Base-by-base conservation (phyloP, 2,797 vertebrate species). In the Perodicticus potto region DNA sequence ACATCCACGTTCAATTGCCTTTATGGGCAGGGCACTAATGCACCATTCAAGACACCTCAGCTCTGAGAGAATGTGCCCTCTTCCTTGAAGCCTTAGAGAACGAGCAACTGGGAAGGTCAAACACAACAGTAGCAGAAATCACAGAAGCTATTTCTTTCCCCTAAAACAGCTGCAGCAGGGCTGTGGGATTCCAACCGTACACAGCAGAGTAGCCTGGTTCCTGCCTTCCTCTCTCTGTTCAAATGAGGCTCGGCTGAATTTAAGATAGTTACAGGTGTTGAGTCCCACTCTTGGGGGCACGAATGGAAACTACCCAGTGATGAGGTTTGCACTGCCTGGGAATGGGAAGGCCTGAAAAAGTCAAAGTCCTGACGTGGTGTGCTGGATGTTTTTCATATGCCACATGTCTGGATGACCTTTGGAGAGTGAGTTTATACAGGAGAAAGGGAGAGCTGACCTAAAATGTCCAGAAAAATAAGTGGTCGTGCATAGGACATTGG, bases 381-480 rank as follows among this genome's bases (percentile, higher is more conserved):
- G 29, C 87, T 37, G 59, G 27, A 8, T 80, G 53, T 37, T 53
- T 77, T 40, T 70, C 86, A 74, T 59, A 37, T 69, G 88, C 63
- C 40, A 29, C 14, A 1, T 12, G 69, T 61, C 84, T 80, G 86
- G 67, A 82, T 19, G 32, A 10, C 43, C 84, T 63, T 11, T 22
- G 40, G 25, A 3, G 55, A 65, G 20, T 13, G 12, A 45, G 86
- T 17, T 86, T 7, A 13, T 17, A 2, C 57, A 86, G 53, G 32
- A 45, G 25, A 27, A 37, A 86, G 37, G 49, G 9, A 78, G 27
- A n/a, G 49, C 55, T 11, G 61, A 87, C 63, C 80, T 80, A 61
- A 89, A 84, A 87, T 70, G 16, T n/a, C 43, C 77, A 89, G 91
- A 93, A 73, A 76, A 95, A 73, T 65, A 67, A 84, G n/a, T 77